A percentile compares a stretch with the other conserved stretches of the same genome.
Conservation (phyloP, 2,888 invertebrate genomes). For the Epirrhoe alternata region DNA sequence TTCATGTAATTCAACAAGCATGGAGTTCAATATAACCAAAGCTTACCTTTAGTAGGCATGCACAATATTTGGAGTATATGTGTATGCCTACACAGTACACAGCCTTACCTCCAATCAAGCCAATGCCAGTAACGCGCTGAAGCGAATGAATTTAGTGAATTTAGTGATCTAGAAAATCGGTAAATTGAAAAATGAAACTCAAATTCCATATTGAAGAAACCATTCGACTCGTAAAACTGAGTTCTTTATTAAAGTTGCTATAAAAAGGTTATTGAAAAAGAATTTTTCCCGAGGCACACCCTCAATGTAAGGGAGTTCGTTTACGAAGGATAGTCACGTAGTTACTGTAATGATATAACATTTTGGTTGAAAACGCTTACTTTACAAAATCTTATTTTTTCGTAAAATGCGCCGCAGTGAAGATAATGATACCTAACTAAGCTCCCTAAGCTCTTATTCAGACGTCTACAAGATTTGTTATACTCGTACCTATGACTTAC, state of each 20-base stretch:
- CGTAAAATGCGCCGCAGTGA: slow-evolving; percentile 9
- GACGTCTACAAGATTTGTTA: slow-evolving; percentile 25
- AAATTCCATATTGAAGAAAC: slow-evolving; percentile 18
- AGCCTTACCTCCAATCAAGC: background rate
- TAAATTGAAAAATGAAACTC: slow-evolving; percentile 31
- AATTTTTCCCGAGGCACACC: slow-evolving; percentile 26
- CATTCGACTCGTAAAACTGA: slow-evolving; percentile 24
- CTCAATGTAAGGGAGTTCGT: slow-evolving; percentile 20
- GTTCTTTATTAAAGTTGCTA: slow-evolving; percentile 28
- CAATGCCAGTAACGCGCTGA: background rate
- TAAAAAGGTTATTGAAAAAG: slow-evolving; percentile 36
- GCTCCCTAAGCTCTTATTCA: slow-evolving; percentile 11
- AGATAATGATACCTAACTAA: background rate
- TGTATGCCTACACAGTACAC: background rate
- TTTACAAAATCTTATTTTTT: slow-evolving; percentile 25
- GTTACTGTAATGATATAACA: slow-evolving; percentile 1
- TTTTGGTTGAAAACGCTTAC: slow-evolving; percentile 37
- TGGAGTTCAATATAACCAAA: background rate
- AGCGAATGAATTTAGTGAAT: background rate
- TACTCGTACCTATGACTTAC: slow-evolving; percentile 14
- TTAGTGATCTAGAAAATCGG: slow-evolving; percentile 15
- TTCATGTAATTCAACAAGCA: background rate
- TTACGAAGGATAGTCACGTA: slow-evolving; percentile 4
- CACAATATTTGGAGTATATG: background rate
- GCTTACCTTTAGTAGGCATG: background rate